Conservation (phyloP, 1,140 invertebrate species). For the Bombus haemorrhoidalis region DNA sequence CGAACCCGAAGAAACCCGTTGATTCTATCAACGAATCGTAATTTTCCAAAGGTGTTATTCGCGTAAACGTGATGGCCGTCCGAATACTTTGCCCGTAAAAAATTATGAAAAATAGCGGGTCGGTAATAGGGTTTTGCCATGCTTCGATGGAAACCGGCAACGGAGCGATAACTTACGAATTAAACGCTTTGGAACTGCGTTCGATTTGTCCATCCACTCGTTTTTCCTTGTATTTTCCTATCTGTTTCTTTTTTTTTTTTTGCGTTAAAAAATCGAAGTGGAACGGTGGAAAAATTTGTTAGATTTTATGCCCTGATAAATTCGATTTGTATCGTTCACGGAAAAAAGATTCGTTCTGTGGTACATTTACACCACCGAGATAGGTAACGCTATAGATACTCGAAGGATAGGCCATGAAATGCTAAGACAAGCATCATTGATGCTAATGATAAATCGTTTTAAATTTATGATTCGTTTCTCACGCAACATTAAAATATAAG, state of each 20-base stretch:
- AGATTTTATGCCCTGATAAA: not conserved
- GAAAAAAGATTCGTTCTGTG: too few relatives aligned
- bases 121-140: not conserved
- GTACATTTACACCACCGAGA: too few relatives aligned
- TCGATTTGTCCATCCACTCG: not conserved
- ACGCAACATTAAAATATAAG: too few relatives aligned
- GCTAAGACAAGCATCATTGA: too few relatives aligned
- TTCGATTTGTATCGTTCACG: too few relatives aligned
- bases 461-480: too few relatives aligned
- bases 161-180: not conserved
- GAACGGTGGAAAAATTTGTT: not conserved
- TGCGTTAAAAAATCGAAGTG: not conserved
- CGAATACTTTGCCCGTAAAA: slow-evolving; percentile 10
- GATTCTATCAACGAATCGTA: slow-evolving; percentile 51
- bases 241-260: not conserved
- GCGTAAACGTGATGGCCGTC: not conserved
- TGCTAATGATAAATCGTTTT: too few relatives aligned
- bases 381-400: too few relatives aligned
- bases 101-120: not conserved
- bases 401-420: too few relatives aligned
- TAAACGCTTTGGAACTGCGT: not conserved
- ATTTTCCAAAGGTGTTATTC: slow-evolving; percentile 45
- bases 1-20: slow-evolving; percentile 31
- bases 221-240: not conserved
- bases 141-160: not conserved